Conservation (phyloP, 2,888 invertebrate species). For the Spodoptera littoralis region DNA sequence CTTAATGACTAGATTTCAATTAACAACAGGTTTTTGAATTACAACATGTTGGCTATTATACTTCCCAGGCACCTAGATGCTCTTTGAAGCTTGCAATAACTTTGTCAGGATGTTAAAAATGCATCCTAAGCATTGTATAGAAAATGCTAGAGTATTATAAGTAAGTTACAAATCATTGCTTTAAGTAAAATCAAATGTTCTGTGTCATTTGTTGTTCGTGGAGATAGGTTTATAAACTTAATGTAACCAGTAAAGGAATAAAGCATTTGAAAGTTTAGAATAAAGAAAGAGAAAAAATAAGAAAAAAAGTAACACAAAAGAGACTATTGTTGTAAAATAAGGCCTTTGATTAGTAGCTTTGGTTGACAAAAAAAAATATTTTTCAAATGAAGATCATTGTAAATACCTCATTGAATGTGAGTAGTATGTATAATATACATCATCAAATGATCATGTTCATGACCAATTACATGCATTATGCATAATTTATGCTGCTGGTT, state of each 20-base stretch:
- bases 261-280: conserved; percentile 47
- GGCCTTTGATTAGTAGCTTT: conserved; percentile 10
- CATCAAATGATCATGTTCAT: conserved; percentile 22
- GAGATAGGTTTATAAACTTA: conserved; percentile 51
- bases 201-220: conserved; percentile 55
- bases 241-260: conserved; percentile 56
- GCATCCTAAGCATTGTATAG: conserved; percentile 57
- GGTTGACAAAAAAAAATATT: conserved; percentile 4
- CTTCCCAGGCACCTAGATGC: conserved; percentile 9
- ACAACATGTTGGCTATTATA: background rate
- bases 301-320: conserved; percentile 31
- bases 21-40: background rate
- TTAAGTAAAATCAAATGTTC: conserved; percentile 59
- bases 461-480: conserved; percentile 29
- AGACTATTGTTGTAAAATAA: conserved; percentile 9
- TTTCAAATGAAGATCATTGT: conserved; percentile 17
- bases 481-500: conserved; percentile 23
- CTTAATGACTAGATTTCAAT: too few species aligned
- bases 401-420: conserved; percentile 4
- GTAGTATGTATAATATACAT: conserved; percentile 13
- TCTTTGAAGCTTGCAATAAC: too few species aligned
- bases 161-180: conserved; percentile 59
- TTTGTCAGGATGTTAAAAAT: conserved; percentile 39
- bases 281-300: conserved; percentile 26
- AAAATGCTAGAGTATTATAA: conserved; percentile 70